phyloP scores from a whole-genome alignment of 2,113 vertebrate genomes.

The Regulus satrapa region DNA sequence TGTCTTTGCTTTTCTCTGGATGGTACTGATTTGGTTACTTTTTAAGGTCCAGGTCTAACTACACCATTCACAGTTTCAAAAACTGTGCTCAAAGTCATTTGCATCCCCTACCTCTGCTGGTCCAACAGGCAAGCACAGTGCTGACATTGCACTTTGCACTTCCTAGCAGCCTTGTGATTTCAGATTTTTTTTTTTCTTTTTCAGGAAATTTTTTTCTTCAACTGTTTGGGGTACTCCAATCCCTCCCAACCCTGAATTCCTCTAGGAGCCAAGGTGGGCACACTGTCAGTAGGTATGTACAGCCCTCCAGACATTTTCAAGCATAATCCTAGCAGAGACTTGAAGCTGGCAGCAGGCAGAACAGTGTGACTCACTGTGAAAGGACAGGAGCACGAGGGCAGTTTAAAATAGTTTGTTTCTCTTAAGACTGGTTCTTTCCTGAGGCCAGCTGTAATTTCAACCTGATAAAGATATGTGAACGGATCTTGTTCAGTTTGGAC shows the following conservation, averaged over 20 bases:
- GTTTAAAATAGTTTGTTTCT: slow-evolving; percentile 43
- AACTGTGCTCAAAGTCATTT: neutral
- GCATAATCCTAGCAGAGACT: neutral
- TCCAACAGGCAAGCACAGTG: neutral
- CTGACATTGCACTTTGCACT: neutral
- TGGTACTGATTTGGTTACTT: neutral
- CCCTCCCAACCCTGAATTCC: neutral
- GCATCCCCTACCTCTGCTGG: neutral
- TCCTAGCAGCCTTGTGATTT: neutral
- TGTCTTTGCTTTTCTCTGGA: neutral
- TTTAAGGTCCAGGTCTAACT: neutral
- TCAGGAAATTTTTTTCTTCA: neutral
- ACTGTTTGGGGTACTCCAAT: neutral
- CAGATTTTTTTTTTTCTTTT: neutral
- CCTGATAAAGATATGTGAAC: neutral
- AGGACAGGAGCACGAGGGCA: neutral
- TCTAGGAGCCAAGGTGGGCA: neutral
- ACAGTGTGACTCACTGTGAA: neutral
- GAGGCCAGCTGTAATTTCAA: neutral
- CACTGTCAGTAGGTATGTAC: neutral
- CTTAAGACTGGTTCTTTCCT: neutral
- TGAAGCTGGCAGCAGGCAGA: neutral
- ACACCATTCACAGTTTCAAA: neutral
- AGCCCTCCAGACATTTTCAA: neutral
- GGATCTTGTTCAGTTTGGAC: neutral